Evolutionary conservation across 1,140 invertebrate species (phyloP).

Genomic region (Temnothorax curvispinosus): DNA sequence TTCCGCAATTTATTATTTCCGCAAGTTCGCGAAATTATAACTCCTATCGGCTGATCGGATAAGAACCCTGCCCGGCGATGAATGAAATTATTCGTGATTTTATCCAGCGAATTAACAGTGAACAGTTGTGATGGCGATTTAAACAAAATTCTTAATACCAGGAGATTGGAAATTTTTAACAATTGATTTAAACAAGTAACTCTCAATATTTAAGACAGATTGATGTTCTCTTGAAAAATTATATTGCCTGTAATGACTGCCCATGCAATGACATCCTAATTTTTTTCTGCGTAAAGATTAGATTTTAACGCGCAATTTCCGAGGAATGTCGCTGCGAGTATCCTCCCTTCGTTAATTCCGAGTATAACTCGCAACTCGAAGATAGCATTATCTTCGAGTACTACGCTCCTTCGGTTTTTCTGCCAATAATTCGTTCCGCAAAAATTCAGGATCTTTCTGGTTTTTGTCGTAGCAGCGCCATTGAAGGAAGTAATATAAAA

Average conservation of each 20-base stretch:
- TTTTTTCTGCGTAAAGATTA: background rate
- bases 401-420: background rate
- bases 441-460: background rate
- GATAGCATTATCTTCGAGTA: background rate
- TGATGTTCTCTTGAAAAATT: background rate
- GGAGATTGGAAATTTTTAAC: background rate
- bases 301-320: conserved; percentile 9
- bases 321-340: background rate
- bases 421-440: background rate
- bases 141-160: background rate
- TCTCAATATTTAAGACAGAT: background rate
- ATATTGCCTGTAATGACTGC: background rate
- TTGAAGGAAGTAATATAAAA: background rate
- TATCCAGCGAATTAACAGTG: background rate
- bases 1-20: conserved; percentile 21
- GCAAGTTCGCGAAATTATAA: conserved; percentile 15
- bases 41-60: background rate
- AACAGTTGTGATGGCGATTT: background rate
- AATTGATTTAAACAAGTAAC: background rate
- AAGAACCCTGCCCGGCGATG: background rate
- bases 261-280: background rate
- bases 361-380: background rate
- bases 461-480: background rate
- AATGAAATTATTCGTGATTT: background rate
- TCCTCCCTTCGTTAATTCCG: background rate